Percentiles rank a stretch among this genome's conserved stretches.
Evolutionary conservation across 2,113 vertebrate species (phyloP).

Genomic region (Trogon melanurus): DNA sequence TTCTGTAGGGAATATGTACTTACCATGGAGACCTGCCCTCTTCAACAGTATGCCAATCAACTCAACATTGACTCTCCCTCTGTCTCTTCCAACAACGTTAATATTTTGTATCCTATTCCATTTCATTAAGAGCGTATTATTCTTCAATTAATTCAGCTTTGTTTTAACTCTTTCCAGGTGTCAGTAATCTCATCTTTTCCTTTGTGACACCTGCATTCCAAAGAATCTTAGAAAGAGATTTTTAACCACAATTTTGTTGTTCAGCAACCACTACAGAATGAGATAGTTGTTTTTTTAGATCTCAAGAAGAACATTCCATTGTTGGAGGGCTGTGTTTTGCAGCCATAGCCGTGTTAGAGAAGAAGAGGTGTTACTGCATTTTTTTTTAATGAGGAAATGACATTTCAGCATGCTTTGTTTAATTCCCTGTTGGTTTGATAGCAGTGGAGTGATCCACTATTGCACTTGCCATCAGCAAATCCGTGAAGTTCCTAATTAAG

Average conservation of each 20-base stretch:
- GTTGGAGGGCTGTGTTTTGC: not conserved
- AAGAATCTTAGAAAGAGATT: not conserved
- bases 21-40: not conserved
- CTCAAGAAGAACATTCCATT: not conserved
- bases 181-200: not conserved
- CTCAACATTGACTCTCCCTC: not conserved
- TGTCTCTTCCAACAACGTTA: not conserved
- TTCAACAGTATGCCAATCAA: not conserved
- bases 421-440: constrained; percentile 19
- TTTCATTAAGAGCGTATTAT: not conserved
- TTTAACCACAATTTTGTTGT: not conserved
- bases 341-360: not conserved
- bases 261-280: not conserved
- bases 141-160: not conserved
- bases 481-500: constrained; percentile 58
- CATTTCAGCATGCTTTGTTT: not conserved
- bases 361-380: not conserved
- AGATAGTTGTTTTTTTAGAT: not conserved
- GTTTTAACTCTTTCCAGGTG: not conserved
- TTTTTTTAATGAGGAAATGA: constrained; percentile 29
- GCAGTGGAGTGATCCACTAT: constrained; percentile 24
- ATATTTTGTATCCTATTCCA: not conserved
- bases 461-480: constrained; percentile 60
- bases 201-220: not conserved
- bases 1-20: not conserved